Evolutionary conservation across 2,113 vertebrate genomes (phyloP).

Genomic region (Chlorodrepanis virens): DNA sequence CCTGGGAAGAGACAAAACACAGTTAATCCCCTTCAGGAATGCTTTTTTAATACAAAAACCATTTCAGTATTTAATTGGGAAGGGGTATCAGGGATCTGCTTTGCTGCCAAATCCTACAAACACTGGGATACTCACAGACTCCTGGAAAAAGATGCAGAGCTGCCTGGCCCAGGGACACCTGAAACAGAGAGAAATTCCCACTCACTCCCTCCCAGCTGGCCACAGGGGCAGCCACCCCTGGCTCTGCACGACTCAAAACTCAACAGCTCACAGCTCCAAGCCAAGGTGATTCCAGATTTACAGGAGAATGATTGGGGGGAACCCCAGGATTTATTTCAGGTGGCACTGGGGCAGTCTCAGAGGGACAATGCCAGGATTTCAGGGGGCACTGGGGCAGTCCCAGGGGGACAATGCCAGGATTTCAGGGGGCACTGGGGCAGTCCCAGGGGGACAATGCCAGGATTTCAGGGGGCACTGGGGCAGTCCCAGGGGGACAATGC

Average conservation of each 20-base stretch:
- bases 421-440: background rate
- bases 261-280: background rate
- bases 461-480: fast-evolving
- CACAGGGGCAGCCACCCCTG: background rate
- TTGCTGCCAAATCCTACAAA: background rate
- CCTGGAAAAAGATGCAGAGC: conserved; percentile 7
- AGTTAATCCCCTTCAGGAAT: background rate
- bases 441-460: background rate
- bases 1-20: background rate
- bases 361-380: fast-evolving
- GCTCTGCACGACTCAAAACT: background rate
- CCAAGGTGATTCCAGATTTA: fast-evolving
- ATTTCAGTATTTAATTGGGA: background rate
- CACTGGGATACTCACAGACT: background rate
- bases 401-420: background rate
- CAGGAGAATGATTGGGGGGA: background rate
- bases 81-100: fast-evolving
- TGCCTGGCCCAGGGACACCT: conserved; percentile 44
- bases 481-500: fast-evolving
- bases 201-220: background rate
- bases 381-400: background rate
- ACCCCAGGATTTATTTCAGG: background rate
- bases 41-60: fast-evolving
- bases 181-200: background rate
- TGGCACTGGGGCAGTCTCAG: fast-evolving